These are phyloP conservation scores for Thereva unica DNA, from an alignment of 2,888 invertebrate genomes.

Conservation along the genomic window DNA sequence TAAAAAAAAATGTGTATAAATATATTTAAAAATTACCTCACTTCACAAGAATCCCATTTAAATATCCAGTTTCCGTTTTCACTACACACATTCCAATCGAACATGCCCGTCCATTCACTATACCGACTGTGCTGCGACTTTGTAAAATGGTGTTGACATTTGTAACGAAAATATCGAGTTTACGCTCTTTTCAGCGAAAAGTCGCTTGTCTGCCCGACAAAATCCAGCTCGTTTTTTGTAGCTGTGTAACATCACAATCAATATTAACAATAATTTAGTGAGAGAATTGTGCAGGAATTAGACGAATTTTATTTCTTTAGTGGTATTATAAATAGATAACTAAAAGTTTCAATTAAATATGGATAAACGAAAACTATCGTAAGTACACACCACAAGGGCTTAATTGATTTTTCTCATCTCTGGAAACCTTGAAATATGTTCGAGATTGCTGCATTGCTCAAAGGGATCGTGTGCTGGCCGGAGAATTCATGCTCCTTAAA, in stretches of 20 bases:
- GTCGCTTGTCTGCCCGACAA: not conserved
- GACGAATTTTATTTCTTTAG: not conserved
- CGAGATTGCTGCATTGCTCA: not conserved
- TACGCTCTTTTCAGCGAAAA: not conserved
- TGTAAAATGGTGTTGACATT: not conserved
- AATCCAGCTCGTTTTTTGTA: not conserved
- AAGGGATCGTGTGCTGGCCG: not conserved
- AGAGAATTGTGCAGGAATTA: no score
- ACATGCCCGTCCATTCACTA: no score
- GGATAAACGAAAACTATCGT: slow-evolving; percentile 59
- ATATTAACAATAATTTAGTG: not conserved
- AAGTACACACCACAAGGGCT: slow-evolving; percentile 49
- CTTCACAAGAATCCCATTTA: no score
- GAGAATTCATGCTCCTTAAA: not conserved
- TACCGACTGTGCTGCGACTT: no score
- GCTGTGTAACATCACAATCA: not conserved
- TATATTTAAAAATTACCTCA: no score
- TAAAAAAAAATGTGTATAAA: no score
- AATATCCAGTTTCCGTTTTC: no score
- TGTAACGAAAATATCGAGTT: slow-evolving; percentile 15
- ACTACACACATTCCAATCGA: no score
- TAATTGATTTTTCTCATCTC: slow-evolving; percentile 30
- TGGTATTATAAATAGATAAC: not conserved
- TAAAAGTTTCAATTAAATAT: slow-evolving; percentile 42
- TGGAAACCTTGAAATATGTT: not conserved